Percentiles rank a stretch among this genome's conserved stretches.
Conservation (phyloP, 2,888 invertebrate species). For the Drosophila emarginata region DNA sequence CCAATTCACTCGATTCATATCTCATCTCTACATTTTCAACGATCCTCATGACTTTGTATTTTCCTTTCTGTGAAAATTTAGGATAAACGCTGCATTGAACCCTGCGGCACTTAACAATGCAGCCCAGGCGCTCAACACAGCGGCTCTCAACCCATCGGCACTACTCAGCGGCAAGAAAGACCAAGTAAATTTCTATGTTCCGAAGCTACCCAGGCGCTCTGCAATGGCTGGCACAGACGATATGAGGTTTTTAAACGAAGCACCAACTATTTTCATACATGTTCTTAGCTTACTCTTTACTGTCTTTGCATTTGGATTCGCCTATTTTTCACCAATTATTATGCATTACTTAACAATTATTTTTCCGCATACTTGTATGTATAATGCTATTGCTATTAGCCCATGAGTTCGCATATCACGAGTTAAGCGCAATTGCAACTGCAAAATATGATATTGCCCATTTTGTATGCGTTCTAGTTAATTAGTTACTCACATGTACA, state of each 20-base stretch:
- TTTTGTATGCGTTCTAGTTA: constrained; percentile 11
- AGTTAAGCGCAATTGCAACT: constrained; percentile 14
- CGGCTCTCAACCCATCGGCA: constrained; percentile 75
- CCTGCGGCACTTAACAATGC: constrained; percentile 76
- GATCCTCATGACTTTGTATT: constrained; percentile 37
- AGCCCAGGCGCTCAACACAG: constrained; percentile 75
- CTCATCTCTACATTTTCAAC: constrained; percentile 26
- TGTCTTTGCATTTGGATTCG: constrained; percentile 52
- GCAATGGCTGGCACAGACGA: constrained; percentile 61
- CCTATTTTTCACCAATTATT: constrained; percentile 48
- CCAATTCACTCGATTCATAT: constrained; percentile 14
- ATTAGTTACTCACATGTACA: constrained; percentile 1
- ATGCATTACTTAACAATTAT: constrained; percentile 40
- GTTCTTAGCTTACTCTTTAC: constrained; percentile 26
- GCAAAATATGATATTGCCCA: constrained; percentile 24
- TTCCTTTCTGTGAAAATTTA: constrained; percentile 53
- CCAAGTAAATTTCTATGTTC: constrained; percentile 79
- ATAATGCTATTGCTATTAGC: constrained; percentile 19
- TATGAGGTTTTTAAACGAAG: constrained; percentile 75
- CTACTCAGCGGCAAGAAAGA: constrained; percentile 78
- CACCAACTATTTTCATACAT: constrained; percentile 30
- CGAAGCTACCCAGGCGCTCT: constrained; percentile 75
- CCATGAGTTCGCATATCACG: constrained; percentile 32
- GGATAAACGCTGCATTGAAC: constrained; percentile 77
- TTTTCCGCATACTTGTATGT: constrained; percentile 19